Conservation (phyloP, 1,140 invertebrate species). For the Riptortus pedestris region DNA sequence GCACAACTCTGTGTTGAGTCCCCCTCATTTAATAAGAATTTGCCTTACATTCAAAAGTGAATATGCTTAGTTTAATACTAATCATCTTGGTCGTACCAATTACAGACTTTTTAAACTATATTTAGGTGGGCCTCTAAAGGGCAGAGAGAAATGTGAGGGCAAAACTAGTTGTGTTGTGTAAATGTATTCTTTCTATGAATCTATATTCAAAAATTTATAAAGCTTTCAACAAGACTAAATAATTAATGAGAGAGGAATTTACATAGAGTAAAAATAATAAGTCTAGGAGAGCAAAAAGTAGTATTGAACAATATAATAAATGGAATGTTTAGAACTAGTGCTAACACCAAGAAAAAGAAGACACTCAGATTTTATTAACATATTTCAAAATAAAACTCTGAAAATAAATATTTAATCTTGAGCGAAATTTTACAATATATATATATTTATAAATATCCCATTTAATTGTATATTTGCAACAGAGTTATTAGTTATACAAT, state of each 20-base stretch:
- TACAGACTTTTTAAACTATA: too few species aligned
- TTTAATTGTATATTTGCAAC: not conserved
- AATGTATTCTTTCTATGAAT: not conserved
- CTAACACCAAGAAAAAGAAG: slow-evolving; percentile 9
- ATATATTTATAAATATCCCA: too few species aligned
- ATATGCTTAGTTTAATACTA: too few species aligned
- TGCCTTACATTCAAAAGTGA: too few species aligned
- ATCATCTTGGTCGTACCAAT: too few species aligned
- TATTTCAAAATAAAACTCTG: not conserved
- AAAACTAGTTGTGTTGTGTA: not conserved
- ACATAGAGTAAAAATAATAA: too few species aligned
- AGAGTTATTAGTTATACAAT: not conserved
- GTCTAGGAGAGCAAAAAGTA: not conserved
- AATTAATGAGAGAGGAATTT: not conserved
- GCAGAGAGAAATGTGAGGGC: too few species aligned
- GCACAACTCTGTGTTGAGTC: not conserved
- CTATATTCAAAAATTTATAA: not conserved
- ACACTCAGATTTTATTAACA: slow-evolving; percentile 1
- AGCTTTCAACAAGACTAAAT: not conserved
- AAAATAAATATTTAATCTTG: slow-evolving; percentile 3
- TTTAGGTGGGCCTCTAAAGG: too few species aligned
- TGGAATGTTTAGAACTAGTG: slow-evolving; percentile 2
- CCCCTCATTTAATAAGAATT: too few species aligned
- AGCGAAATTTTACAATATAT: slow-evolving; percentile 2
- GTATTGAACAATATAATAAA: not conserved